Evolutionary conservation across 2,888 invertebrate genomes (phyloP), one percentile per base, ranked within the genome.

Genomic region (Eugnorisma glareosa): DNA sequence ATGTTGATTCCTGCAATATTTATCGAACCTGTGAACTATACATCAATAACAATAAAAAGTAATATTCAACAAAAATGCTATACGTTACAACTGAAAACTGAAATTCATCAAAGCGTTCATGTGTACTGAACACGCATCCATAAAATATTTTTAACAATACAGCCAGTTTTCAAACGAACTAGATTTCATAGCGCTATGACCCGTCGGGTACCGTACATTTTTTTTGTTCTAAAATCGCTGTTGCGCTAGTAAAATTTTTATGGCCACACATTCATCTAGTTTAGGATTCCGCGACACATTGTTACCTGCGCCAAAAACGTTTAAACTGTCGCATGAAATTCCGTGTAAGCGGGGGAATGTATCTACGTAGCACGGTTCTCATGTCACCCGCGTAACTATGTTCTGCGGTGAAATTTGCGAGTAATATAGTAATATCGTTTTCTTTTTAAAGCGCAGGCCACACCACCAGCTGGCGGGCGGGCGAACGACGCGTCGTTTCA

Each of bases 281-380:
- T 86, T 88, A 80, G 77, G 77, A 73, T 71, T 67, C 86, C 75
- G 75, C 54, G 68, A 80, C 69, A 77, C 81, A 82, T 70, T 79
- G 79, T 88, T 83, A 76, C 85, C 85, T 85, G 79, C 67, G 59
- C 83, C 81, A 81, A 84, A 86, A 86, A 80, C 75, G 75, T 73
- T 86, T 81, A 77, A 85, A 85, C 57, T 79, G 83, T 85, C 87
- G 66, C 79, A 70, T n/a, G 51, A 59, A 81, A 79, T 79, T 79
- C 81, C 48, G 68, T 77, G 61, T 59, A 67, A 78, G 59, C 57
- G 69, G n/a, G 15, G 67, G 21, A 72, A 82, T 66, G 61, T 76
- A 10, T 64, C n/a, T 45, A 51, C 10, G 54, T 59, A 59, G 18
- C 31, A 31, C 28, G 1, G 59, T 59, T 35, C 31, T 81, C 67